Evolutionary conservation across 2,888 invertebrate genomes (phyloP), one percentile per base, ranked within the genome.

Genomic region (Bedellia somnulentella): DNA sequence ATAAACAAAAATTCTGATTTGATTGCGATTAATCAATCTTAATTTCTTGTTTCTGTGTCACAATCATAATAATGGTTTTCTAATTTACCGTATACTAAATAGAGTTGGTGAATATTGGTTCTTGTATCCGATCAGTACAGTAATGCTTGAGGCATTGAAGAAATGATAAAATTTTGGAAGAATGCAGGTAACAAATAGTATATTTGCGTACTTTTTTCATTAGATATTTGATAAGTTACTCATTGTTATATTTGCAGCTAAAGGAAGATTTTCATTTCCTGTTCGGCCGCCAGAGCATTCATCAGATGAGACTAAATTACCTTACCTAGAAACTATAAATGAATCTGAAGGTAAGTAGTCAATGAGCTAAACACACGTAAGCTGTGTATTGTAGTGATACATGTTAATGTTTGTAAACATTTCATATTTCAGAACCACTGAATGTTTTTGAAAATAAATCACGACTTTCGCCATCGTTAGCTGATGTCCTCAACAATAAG

Each of bases 121-220:
- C n/a, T n/a, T n/a, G n/a, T n/a, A n/a, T n/a, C n/a, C n/a, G n/a
- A n/a, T n/a, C n/a, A n/a, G n/a, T n/a, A n/a, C n/a, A n/a, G n/a
- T n/a, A n/a, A n/a, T n/a, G n/a, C n/a, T n/a, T n/a, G n/a, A n/a
- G n/a, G n/a, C n/a, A n/a, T n/a, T n/a, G n/a, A n/a, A n/a, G n/a
- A n/a, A n/a, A 86, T 86, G 86, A 80, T 87, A 58, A 84, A 86
- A 63, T 87, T 87, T 73, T 86, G 86, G 85, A 86, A 83, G 66
- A 86, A 83, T 67, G 75, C 83, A 71, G 82, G 84, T 83, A 79
- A 5, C 25, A 46, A 45, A 14, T 2, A 15, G 24, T 11, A 2
- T 23, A 17, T 12, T 8, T 10, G n/a, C 13, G 10, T 28, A 3
- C 3, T 29, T 29, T 9, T 25, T 25, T 18, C 2, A 17, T 2